A percentile compares a stretch with the other conserved stretches of the same genome.
Conservation (phyloP, 2,888 invertebrate genomes). For the Meiosimyza platycephala region DNA sequence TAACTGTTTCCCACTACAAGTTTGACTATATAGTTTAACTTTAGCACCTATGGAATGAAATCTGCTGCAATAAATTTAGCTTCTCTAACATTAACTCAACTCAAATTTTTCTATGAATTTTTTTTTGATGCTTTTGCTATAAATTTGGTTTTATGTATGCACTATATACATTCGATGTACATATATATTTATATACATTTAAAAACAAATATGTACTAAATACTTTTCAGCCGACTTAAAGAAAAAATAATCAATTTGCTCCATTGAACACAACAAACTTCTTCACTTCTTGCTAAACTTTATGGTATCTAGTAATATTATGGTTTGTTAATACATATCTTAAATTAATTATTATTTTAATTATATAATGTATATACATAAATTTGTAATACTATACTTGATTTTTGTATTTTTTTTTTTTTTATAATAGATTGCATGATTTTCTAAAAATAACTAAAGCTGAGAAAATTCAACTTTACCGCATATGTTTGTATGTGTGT, state of each 20-base stretch:
- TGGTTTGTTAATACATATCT: constrained; percentile 21
- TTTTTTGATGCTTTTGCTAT: too few species aligned
- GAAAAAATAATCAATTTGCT: too few species aligned
- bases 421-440: constrained; percentile 30
- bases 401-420: neutral
- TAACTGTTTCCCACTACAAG: too few species aligned
- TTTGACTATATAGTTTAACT: too few species aligned
- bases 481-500: constrained; percentile 10
- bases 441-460: constrained; percentile 44
- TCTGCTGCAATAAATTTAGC: too few species aligned
- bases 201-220: too few species aligned
- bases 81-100: too few species aligned
- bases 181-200: neutral
- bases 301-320: constrained; percentile 32
- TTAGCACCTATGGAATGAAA: too few species aligned
- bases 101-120: too few species aligned
- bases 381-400: constrained; percentile 32
- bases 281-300: too few species aligned
- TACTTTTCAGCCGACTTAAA: too few species aligned
- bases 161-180: neutral
- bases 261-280: too few species aligned
- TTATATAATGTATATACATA: constrained; percentile 10
- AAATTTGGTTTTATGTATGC: neutral
- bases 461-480: constrained; percentile 51
- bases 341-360: constrained; percentile 26